Evolutionary conservation across 2,888 invertebrate genomes (phyloP).

Genomic region (Octonoba sinensis): DNA sequence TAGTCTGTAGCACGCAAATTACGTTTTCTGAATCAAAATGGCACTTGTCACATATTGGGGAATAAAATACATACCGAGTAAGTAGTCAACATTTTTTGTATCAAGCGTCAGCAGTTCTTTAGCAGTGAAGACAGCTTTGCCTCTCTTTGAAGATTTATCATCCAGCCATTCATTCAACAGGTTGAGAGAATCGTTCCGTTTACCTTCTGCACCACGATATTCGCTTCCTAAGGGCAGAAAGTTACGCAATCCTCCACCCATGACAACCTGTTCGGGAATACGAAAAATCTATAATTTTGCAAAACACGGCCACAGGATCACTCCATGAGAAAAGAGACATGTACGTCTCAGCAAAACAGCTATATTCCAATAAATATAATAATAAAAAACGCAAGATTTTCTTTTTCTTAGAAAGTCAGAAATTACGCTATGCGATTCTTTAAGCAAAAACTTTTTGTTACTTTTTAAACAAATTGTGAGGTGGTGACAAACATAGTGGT

Average conservation of each 20-base stretch:
- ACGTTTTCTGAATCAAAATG: not conserved
- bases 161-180: conserved; percentile 78
- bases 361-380: no score
- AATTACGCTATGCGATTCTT: no score
- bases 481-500: no score
- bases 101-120: conserved; percentile 29
- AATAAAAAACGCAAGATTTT: no score
- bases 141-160: conserved; percentile 66
- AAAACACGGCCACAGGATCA: no score
- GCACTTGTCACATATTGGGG: not conserved
- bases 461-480: no score
- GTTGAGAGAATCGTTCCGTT: conserved; percentile 77
- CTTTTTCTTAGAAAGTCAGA: no score
- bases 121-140: conserved; percentile 66
- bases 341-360: no score
- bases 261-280: conserved; percentile 75
- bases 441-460: no score
- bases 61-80: conserved; percentile 18
- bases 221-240: conserved; percentile 77
- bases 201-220: conserved; percentile 71
- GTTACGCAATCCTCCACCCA: conserved; percentile 81
- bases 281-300: no score
- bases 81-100: conserved; percentile 30
- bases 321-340: no score
- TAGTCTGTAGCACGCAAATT: no score